Conservation (phyloP, 2,888 invertebrate genomes). For the Hymenopus coronatus region DNA sequence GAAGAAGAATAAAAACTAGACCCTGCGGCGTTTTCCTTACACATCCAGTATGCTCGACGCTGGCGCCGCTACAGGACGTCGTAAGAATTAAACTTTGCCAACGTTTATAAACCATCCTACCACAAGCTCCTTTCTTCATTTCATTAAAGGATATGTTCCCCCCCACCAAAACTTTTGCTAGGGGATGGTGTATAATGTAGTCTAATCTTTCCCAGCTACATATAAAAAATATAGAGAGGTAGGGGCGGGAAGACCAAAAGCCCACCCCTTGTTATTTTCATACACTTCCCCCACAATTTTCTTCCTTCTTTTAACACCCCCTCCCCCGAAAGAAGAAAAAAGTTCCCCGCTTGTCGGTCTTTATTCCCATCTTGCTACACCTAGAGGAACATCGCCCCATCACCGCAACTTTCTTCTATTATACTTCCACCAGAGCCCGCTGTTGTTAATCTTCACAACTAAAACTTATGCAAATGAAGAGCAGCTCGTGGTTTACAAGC, state of each 20-base stretch:
- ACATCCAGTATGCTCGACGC: neutral
- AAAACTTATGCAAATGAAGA: slow-evolving; percentile 51
- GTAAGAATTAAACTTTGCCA: neutral
- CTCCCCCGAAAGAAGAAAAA: neutral
- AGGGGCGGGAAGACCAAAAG: neutral
- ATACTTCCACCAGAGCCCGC: slow-evolving; percentile 44
- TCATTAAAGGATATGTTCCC: slow-evolving; percentile 33
- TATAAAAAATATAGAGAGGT: neutral
- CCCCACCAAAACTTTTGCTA: slow-evolving; percentile 9
- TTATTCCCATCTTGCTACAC: slow-evolving; percentile 28
- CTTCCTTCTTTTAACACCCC: slow-evolving; percentile 8
- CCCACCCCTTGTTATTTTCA: slow-evolving; percentile 9
- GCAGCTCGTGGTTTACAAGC: slow-evolving; percentile 49
- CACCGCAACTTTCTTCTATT: slow-evolving; percentile 42
- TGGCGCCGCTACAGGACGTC: neutral
- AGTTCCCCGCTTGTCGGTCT: slow-evolving; percentile 24
- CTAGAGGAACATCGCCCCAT: slow-evolving; percentile 27
- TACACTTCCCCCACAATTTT: slow-evolving; percentile 18
- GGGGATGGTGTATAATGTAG: slow-evolving; percentile 24
- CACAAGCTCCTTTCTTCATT: slow-evolving; percentile 25
- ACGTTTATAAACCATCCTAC: neutral
- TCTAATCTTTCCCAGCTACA: slow-evolving; percentile 26
- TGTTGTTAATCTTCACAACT: slow-evolving; percentile 50
- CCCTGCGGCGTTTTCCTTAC: neutral
- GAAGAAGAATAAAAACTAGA: neutral